Conservation (phyloP, 2,888 invertebrate genomes). For the Allophyes oxyacanthae region DNA sequence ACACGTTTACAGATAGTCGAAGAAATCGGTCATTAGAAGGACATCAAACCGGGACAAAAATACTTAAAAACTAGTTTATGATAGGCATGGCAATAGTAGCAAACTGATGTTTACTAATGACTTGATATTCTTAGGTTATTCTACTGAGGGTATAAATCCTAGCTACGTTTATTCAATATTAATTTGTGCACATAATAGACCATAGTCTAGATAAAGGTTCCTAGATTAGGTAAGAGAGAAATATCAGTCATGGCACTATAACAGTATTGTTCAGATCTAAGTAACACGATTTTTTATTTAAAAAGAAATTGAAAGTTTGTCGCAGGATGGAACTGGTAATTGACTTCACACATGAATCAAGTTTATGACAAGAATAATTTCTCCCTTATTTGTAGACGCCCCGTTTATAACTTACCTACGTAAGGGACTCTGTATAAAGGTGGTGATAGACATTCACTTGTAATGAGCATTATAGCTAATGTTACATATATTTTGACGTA, state of each 20-base stretch:
- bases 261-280: slow-evolving; percentile 46
- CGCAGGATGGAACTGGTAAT: slow-evolving; percentile 62
- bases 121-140: slow-evolving; percentile 54
- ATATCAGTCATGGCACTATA: slow-evolving; percentile 53
- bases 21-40: slow-evolving; percentile 28
- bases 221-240: slow-evolving; percentile 42
- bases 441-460: background rate
- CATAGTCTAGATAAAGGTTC: slow-evolving; percentile 12
- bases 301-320: slow-evolving; percentile 17
- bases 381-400: slow-evolving; percentile 4
- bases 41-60: slow-evolving; percentile 29
- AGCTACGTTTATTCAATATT: slow-evolving; percentile 25
- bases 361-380: slow-evolving; percentile 16
- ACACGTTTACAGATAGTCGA: slow-evolving; percentile 3
- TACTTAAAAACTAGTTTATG: slow-evolving; percentile 50
- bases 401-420: slow-evolving; percentile 7
- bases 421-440: background rate
- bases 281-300: too few relatives aligned
- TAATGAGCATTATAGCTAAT: too few relatives aligned
- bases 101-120: slow-evolving; percentile 51
- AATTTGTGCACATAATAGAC: slow-evolving; percentile 3
- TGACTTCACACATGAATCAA: slow-evolving; percentile 52
- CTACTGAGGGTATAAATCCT: slow-evolving; percentile 52
- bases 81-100: slow-evolving; percentile 55
- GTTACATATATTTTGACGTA: too few relatives aligned